Base-by-base conservation (phyloP, 1,140 invertebrate genomes). In the Drosophila prosaltans region DNA sequence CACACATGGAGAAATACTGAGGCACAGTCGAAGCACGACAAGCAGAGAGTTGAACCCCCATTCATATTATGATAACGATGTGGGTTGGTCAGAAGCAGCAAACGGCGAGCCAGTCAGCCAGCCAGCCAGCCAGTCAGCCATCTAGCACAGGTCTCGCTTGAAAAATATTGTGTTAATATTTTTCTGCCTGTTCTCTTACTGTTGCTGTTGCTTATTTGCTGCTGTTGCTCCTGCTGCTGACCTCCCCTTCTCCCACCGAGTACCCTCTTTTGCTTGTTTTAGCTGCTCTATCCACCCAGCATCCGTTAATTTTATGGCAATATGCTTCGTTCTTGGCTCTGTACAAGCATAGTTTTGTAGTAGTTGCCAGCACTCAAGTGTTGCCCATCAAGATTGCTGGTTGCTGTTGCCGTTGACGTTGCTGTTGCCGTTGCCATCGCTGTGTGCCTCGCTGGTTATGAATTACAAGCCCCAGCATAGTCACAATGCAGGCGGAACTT, bases 41-140 rank as follows among this genome's bases (percentile, higher is more conserved):
- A 55, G 72, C 72, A 74, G 54, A 76, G 64, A 61, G 40, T 58
- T 58, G 57, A 43, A 65, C 51, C 67, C 72, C 75, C 83, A 85
- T 86, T 85, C 79, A 88, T 88, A 86, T 86, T 82, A 86, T 86
- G 76, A 86, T 86, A 86, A 86, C 82, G 82, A 86, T 86, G 82
- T 86, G 82, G 82, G 82, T 73, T 86, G 82, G 82, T 75, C 82
- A 81, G 66, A 68, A 72, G 69, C 60, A 78, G 59, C 61, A 54
- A 36, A 36, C 32, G 32, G 32, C 32, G 72, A 57, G 67, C 61
- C 79, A 74, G 72, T 43, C 70, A 16, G 72, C 51, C 70, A 59
- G 16, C 45, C 70, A 16, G 72, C 51, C 70, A 59, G 16, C 45
- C 69, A 81, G 26, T 24, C 65, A 67, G 55, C 74, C 65, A 68